Evolutionary conservation across 2,113 vertebrate genomes (phyloP).

Genomic region (Labrus mixtus): DNA sequence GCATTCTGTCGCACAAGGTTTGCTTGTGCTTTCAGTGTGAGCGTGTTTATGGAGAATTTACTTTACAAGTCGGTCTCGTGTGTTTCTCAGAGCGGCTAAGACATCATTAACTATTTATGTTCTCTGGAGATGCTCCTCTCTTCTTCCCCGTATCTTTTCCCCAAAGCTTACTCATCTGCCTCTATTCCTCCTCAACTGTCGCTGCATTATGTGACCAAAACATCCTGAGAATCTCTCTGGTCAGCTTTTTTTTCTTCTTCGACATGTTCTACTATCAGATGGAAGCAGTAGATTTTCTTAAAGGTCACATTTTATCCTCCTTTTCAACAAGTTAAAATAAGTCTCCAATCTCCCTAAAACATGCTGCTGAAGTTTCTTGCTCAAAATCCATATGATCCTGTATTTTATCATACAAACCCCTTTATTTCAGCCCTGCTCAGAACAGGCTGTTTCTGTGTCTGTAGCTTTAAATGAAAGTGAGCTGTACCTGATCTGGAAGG

Average conservation of each 20-base stretch:
- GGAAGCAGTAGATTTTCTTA: conserved; percentile 2
- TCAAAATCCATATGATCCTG: too few species aligned
- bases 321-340: too few species aligned
- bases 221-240: conserved; percentile 18
- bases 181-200: conserved; percentile 8
- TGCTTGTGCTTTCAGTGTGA: conserved; percentile 37
- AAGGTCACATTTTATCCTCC: too few species aligned
- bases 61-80: conserved; percentile 56
- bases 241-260: conserved; percentile 15
- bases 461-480: too few species aligned
- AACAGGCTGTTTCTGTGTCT: too few species aligned
- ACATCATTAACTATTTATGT: conserved; percentile 69
- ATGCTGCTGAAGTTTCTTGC: too few species aligned
- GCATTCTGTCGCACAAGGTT: conserved; percentile 44
- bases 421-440: too few species aligned
- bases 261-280: conserved; percentile 29
- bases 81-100: conserved; percentile 44
- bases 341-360: too few species aligned
- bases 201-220: conserved; percentile 41
- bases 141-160: conserved; percentile 25
- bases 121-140: conserved; percentile 38
- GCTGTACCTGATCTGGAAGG: too few species aligned
- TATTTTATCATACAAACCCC: too few species aligned
- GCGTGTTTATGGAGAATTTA: conserved; percentile 53
- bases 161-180: background rate